Base-by-base conservation (phyloP, 1,140 invertebrate species). In the Heliconius melpomene region DNA sequence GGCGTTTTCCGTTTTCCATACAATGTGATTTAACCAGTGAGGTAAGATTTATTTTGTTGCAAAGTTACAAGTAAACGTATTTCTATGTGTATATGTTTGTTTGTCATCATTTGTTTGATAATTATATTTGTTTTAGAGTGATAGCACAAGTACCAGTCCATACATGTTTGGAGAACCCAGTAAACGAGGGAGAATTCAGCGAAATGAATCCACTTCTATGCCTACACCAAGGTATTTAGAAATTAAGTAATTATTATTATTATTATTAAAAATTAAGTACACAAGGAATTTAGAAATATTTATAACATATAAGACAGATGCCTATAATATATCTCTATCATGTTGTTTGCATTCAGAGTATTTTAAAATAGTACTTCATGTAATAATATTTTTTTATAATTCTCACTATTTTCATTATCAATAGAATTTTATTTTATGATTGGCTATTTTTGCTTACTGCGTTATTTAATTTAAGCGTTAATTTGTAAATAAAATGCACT, bases 81-180 rank as follows among this genome's bases (percentile, higher is more conserved):
- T n/a, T 7, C 7, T 54, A 8, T 54, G 5, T 54, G 6, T 7
- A 6, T 54, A 2, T 54, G 52, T 54, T 54, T 20, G 18, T n/a
- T 54, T 23, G 9, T 29, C 8, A 40, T 18, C 50, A 74, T 2
- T 29, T 70, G n/a, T 20, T 36, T 23, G 23, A 57, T 29, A 26
- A 29, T 66, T 18, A 29, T 66, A 23, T 18, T 52, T 71, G 77
- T 85, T 79, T 18, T 82, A 89, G 86, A 83, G 86, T 7, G 90
- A 90, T 29, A 66, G 60, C 26, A 80, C 81, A 52, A 79, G 85
- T 11, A 80, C 85, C 3, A 89, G 83, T 38, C 87, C 84, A 9
- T 89, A 88, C 72, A 76, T 86, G 79, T 88, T 87, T 60, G 88
- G 88, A 36, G 91, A 93, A 74, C 92, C 92, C 5, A 90, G 89